These are phyloP conservation scores for Drosophila gaucha DNA, from an alignment of 2,888 invertebrate species.

Conservation along the genomic window DNA sequence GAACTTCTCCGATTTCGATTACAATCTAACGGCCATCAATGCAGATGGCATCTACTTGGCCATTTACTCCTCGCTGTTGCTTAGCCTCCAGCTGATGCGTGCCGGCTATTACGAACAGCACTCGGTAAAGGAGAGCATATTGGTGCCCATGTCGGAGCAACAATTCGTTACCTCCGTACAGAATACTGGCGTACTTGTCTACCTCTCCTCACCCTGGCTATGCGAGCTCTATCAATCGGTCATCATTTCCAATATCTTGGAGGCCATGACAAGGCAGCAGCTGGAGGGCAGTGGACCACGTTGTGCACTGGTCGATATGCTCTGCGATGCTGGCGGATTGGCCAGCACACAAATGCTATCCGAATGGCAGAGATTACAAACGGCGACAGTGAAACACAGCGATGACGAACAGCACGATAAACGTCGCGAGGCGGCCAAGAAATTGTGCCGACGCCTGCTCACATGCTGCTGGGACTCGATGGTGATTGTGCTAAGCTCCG, in stretches of 20 bases:
- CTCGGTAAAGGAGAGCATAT: conserved; percentile 83
- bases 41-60: conserved; percentile 97
- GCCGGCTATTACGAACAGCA: conserved; percentile 91
- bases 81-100: conserved; percentile 92
- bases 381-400: conserved; percentile 89
- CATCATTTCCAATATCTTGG: conserved; percentile 86
- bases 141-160: conserved; percentile 90
- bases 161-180: conserved; percentile 97
- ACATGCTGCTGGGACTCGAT: conserved; percentile 97
- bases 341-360: conserved; percentile 93
- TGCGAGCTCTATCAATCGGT: conserved; percentile 96
- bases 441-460: conserved; percentile 90
- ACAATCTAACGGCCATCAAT: conserved; percentile 91
- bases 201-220: conserved; percentile 96
- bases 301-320: conserved; percentile 84
- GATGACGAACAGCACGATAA: conserved; percentile 88
- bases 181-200: conserved; percentile 96
- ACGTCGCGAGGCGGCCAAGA: conserved; percentile 91
- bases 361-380: conserved; percentile 94
- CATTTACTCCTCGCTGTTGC: conserved; percentile 92
- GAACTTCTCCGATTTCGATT: conserved; percentile 85
- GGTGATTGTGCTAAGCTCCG: conserved; percentile 93
- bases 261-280: conserved; percentile 79
- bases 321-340: conserved; percentile 92
- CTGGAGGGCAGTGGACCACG: conserved; percentile 77